Evolutionary conservation across 2,113 vertebrate genomes (phyloP).

Genomic region (Cyphomyrus plagiostoma): DNA sequence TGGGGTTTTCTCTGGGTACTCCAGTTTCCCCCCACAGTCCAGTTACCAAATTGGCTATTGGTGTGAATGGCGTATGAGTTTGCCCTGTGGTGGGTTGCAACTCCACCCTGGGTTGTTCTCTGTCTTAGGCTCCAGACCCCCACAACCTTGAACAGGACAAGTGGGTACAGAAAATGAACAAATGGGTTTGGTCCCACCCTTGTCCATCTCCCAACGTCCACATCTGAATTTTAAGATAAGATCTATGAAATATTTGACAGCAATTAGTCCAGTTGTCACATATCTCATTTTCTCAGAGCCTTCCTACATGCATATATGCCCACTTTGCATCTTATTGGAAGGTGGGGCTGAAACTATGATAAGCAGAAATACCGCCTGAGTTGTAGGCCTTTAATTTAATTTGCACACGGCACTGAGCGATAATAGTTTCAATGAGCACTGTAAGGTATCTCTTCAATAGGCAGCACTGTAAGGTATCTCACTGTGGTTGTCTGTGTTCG

Average conservation of each 20-base stretch:
- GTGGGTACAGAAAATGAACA: neutral
- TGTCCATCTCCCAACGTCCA: neutral
- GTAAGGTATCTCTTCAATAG: neutral
- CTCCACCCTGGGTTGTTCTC: neutral
- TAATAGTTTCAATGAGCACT: neutral
- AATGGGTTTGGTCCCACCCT: neutral
- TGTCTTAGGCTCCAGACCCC: neutral
- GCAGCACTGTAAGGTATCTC: neutral
- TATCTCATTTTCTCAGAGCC: neutral
- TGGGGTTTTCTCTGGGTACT: neutral
- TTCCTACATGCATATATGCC: neutral
- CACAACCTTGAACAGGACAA: neutral
- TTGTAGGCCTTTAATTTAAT: neutral
- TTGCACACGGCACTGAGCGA: neutral
- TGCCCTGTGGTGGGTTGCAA: neutral
- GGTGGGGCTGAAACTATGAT: neutral
- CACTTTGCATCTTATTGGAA: neutral
- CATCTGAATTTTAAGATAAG: neutral
- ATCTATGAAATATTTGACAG: neutral
- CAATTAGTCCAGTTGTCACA: neutral
- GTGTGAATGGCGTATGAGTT: too few species aligned
- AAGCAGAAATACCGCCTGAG: neutral
- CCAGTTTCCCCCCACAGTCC: too few species aligned
- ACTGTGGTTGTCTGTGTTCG: neutral
- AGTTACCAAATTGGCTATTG: too few species aligned